A percentile compares a stretch with the other conserved stretches of the same genome.
Conservation (phyloP, 2,888 invertebrate species). For the Dicycla oo region DNA sequence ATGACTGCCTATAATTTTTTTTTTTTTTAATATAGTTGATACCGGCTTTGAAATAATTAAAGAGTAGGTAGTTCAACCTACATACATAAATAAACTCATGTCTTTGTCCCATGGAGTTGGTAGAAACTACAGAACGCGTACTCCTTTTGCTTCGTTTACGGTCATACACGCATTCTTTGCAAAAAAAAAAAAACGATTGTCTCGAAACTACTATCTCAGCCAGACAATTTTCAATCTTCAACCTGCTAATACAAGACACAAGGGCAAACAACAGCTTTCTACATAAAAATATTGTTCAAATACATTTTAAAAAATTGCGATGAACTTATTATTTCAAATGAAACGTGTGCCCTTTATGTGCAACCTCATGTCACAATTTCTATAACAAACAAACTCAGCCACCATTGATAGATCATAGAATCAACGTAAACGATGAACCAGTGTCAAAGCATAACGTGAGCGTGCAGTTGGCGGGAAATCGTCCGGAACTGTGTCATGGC, state of each 20-base stretch:
- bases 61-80: neutral
- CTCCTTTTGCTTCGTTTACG: no score
- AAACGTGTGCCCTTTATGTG: neutral
- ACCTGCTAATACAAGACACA: no score
- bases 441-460: constrained; percentile 46
- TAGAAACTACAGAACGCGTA: no score
- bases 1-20: no score
- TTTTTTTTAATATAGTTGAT: no score
- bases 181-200: no score
- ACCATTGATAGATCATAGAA: constrained; percentile 47
- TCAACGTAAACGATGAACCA: constrained; percentile 41
- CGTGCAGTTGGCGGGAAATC: constrained; percentile 57
- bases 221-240: no score
- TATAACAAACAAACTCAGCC: constrained; percentile 19
- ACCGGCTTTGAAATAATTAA: neutral
- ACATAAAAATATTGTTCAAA: neutral
- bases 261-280: no score
- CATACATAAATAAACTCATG: no score
- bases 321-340: constrained; percentile 7
- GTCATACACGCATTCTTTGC: no score
- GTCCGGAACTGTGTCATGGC: constrained; percentile 76
- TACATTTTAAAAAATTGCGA: neutral
- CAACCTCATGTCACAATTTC: constrained; percentile 10
- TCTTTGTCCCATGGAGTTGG: no score
- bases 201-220: no score